Conservation (phyloP, 2,888 invertebrate genomes). For the Artemia sinica region DNA sequence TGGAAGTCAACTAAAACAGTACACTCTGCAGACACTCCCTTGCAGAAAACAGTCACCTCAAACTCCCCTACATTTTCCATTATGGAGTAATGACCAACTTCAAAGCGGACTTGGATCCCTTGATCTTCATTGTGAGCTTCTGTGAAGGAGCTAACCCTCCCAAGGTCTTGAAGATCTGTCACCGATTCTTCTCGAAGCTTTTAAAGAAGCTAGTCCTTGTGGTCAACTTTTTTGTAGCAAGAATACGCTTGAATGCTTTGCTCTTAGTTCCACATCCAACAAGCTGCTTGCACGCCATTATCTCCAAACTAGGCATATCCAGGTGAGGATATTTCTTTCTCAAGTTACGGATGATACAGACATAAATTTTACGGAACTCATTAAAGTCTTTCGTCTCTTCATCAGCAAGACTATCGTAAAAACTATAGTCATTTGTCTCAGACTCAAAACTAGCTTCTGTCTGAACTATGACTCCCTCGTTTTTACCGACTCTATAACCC, state of each 20-base stretch:
- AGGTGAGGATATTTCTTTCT: constrained; percentile 77
- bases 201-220: constrained; percentile 75
- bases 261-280: constrained; percentile 85
- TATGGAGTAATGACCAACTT: constrained; percentile 93
- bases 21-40: constrained; percentile 57
- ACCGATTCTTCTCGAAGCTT: constrained; percentile 74
- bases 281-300: constrained; percentile 79
- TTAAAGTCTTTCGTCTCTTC: constrained; percentile 52
- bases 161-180: constrained; percentile 51
- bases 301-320: constrained; percentile 73
- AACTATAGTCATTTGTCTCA: constrained; percentile 42
- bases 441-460: constrained; percentile 41
- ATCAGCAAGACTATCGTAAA: constrained; percentile 29
- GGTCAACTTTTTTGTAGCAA: constrained; percentile 86
- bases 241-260: constrained; percentile 83
- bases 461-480: constrained; percentile 68
- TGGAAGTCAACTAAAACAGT: constrained; percentile 72
- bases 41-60: constrained; percentile 66
- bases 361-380: constrained; percentile 79
- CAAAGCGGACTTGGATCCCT: constrained; percentile 61
- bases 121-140: constrained; percentile 47
- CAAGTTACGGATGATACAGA: constrained; percentile 69
- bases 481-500: constrained; percentile 70
- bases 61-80: constrained; percentile 95
- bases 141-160: constrained; percentile 47